Percentiles rank a stretch among this genome's conserved stretches.
phyloP scores from a whole-genome alignment of 2,888 invertebrate genomes.

The Alviniconcha strummeri region DNA sequence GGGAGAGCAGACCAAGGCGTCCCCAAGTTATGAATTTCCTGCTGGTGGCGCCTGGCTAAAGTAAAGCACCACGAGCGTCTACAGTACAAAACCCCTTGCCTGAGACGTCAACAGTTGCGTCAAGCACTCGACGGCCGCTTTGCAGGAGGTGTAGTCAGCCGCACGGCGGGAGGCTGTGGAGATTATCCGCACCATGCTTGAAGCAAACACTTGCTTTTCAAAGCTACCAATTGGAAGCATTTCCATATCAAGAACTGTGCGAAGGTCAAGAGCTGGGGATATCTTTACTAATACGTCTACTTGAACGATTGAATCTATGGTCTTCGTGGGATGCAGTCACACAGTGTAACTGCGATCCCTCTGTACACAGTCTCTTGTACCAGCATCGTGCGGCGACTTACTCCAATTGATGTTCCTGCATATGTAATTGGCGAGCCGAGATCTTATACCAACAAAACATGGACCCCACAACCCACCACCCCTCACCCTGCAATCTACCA shows the following conservation, averaged over 20 bases:
- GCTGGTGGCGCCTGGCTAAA: too few species aligned
- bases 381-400: background rate
- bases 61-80: too few species aligned
- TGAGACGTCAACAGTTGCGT: background rate
- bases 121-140: conserved; percentile 2
- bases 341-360: conserved; percentile 6
- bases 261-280: conserved; percentile 1
- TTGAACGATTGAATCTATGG: background rate
- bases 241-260: background rate
- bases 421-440: background rate
- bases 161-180: background rate
- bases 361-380: background rate
- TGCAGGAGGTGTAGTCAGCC: background rate
- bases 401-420: conserved; percentile 10
- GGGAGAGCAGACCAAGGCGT: too few species aligned
- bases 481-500: background rate
- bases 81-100: background rate
- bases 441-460: background rate
- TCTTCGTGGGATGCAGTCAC: conserved; percentile 6
- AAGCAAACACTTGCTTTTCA: conserved; percentile 4
- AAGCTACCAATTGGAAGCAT: conserved; percentile 3
- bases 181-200: background rate
- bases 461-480: background rate
- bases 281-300: background rate
- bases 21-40: too few species aligned